Percentiles rank a stretch among this genome's conserved stretches.
These are phyloP conservation scores for Marmota flaviventris DNA, from an alignment of 2,113 vertebrate species.

Conservation along the genomic window DNA sequence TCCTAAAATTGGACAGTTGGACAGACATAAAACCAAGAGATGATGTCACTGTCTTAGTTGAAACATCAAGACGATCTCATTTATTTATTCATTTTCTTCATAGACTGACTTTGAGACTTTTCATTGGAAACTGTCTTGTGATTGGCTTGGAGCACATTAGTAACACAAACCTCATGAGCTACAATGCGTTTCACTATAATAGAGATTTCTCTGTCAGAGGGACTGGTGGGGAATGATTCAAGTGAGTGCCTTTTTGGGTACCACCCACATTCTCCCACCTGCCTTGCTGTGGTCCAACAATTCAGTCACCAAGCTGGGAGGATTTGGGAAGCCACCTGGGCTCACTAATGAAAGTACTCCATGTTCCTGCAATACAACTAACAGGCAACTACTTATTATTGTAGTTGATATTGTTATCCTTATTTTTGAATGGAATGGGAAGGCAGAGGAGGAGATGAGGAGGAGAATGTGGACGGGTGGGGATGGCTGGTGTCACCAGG, in stretches of 20 bases:
- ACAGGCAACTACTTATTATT: constrained; percentile 23
- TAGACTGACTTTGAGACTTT: constrained; percentile 21
- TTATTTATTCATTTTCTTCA: not conserved
- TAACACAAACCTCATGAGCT: not conserved
- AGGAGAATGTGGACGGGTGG: not conserved
- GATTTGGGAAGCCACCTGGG: constrained; percentile 45
- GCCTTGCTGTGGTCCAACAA: constrained; percentile 14
- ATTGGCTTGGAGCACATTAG: not conserved
- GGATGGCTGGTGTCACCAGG: not conserved
- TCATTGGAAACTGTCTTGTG: not conserved
- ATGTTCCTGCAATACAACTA: not conserved
- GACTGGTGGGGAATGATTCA: constrained; percentile 25
- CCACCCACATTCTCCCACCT: constrained; percentile 61
- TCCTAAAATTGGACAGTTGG: too few relatives aligned
- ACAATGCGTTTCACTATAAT: not conserved
- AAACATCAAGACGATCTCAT: constrained; percentile 26
- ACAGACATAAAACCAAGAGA: constrained; percentile 62
- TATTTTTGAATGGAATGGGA: constrained; percentile 34
- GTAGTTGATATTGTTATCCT: not conserved
- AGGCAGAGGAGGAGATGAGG: not conserved
- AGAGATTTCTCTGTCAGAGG: constrained; percentile 23
- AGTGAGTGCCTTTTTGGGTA: constrained; percentile 24
- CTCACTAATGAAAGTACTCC: not conserved
- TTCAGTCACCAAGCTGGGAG: constrained; percentile 17
- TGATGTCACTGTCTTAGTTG: constrained; percentile 25